Conservation (phyloP, 2,113 vertebrate genomes). For the Chloropsis cyanopogon region DNA sequence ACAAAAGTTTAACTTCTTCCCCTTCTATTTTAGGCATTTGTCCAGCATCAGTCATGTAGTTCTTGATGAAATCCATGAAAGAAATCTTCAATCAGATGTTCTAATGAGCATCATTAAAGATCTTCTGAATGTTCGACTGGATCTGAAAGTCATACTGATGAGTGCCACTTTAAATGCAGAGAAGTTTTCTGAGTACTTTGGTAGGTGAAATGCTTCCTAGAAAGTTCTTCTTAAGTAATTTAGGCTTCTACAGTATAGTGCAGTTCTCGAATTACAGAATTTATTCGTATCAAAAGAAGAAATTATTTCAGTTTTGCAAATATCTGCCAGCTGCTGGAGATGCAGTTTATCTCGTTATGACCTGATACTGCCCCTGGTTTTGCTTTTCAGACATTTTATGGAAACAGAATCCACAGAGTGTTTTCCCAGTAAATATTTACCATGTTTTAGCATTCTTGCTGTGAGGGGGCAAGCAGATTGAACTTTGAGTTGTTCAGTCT, state of each 20-base stretch:
- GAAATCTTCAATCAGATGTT: constrained; percentile 95
- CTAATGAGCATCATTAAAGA: constrained; percentile 91
- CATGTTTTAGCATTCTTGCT: not conserved
- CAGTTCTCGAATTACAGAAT: not conserved
- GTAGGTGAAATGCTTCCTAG: constrained; percentile 67
- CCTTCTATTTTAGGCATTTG: constrained; percentile 74
- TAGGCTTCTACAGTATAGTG: not conserved
- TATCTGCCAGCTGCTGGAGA: not conserved
- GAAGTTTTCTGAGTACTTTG: constrained; percentile 96
- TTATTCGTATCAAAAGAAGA: not conserved
- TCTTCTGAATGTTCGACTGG: constrained; percentile 78
- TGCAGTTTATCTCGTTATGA: not conserved
- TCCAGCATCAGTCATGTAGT: constrained; percentile 91
- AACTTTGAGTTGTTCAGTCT: not conserved
- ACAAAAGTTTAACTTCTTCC: not conserved
- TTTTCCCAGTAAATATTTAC: not conserved
- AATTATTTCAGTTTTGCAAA: not conserved
- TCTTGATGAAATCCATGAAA: constrained; percentile 95
- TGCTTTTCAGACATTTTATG: not conserved
- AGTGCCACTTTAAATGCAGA: constrained; percentile 96
- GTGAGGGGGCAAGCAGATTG: not conserved
- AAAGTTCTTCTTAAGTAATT: not conserved
- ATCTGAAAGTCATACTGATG: constrained; percentile 93
- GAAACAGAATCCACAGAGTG: not conserved
- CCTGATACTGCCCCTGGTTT: not conserved